Base-by-base conservation (phyloP, 2,888 invertebrate genomes). In the Orthosia gracilis region DNA sequence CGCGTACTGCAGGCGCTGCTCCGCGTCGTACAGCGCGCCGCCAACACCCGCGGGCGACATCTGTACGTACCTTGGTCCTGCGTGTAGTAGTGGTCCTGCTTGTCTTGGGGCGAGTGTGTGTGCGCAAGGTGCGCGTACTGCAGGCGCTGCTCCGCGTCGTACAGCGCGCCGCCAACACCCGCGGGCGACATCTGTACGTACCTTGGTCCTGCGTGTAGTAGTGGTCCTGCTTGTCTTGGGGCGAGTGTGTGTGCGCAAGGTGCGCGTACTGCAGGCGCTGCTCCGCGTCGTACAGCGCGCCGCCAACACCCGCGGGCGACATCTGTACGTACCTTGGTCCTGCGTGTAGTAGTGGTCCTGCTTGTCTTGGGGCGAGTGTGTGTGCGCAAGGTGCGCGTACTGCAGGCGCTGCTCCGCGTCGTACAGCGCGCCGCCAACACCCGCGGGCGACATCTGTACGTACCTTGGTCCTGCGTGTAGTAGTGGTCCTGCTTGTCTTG, bases 181-280 rank as follows among this genome's bases (percentile, higher is more conserved):
- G n/a, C n/a, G n/a, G n/a, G n/a, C n/a, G n/a, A 26, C 26, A 26
- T 26, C 26, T 26, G 26, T 26, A 26, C 26, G 0, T 21, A 52
- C 52, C 52, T 52, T 52, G 91, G 45, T 95, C 95, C 83, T 93
- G 93, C 63, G 89, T 84, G 89, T 94, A 94, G 87, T 94, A 93
- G 88, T 91, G 89, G 31, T 93, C 92, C 76, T 87, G 84, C 68
- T 74, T 73, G 73, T 73, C 63, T 57, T 4, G 62, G 18, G 59
- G 18, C 21, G 59, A 17, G n/a, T n/a, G 49, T 17, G 49, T 17
- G 49, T 49, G 49, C 49, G 49, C 13, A 5, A 47, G 61, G 21
- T 9, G 55, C 40, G 61, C 15, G 64, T 52, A 31, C 21, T 92
- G n/a, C n/a, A n/a, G n/a, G n/a, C n/a, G n/a, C n/a, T n/a, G n/a